Percentiles rank a stretch among this genome's conserved stretches.
These are phyloP conservation scores for Tinamus guttatus DNA, from an alignment of 2,113 vertebrate genomes.

Conservation along the genomic window DNA sequence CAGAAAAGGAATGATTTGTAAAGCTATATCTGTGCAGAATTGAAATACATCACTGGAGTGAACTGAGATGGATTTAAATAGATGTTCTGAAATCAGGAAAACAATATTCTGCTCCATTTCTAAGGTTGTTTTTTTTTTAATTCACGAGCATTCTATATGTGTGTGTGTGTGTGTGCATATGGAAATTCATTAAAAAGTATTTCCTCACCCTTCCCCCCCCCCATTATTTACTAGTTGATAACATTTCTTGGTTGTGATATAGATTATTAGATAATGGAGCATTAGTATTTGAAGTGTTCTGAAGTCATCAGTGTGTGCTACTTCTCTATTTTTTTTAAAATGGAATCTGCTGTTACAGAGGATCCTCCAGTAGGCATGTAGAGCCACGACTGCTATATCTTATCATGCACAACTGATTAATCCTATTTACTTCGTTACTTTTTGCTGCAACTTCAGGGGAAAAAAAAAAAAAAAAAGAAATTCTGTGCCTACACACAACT, in stretches of 20 bases:
- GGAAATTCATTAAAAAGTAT: not conserved
- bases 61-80: not conserved
- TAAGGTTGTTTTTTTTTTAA: not conserved
- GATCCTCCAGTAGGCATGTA: not conserved
- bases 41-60: not conserved
- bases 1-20: not conserved
- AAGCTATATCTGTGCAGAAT: not conserved
- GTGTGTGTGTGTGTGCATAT: too few species aligned
- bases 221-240: not conserved
- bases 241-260: not conserved
- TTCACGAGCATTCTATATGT: not conserved
- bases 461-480: not conserved
- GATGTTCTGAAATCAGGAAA: not conserved
- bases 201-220: not conserved
- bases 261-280: not conserved
- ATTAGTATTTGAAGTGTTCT: not conserved
- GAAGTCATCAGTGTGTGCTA: not conserved
- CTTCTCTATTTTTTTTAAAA: not conserved
- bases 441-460: constrained; percentile 32
- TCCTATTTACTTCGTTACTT: constrained; percentile 26
- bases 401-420: constrained; percentile 25
- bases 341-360: not conserved
- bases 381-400: constrained; percentile 20
- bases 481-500: not conserved
- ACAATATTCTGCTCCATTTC: not conserved